Evolutionary conservation across 2,797 vertebrate species (phyloP), one percentile per base, ranked within the genome.

Genomic region (Rhodeus uyekii): DNA sequence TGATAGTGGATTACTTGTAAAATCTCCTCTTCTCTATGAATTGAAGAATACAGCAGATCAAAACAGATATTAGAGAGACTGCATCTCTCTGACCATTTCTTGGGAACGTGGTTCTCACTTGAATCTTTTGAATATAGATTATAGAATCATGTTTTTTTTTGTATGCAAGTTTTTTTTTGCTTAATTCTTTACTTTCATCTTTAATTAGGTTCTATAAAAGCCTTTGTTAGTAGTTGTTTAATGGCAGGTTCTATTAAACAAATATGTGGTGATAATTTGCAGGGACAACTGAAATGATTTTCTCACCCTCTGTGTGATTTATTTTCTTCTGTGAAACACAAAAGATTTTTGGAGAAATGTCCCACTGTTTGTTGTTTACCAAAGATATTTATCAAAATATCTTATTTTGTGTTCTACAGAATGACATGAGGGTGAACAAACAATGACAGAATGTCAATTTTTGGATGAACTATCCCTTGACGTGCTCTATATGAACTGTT

Each of bases 21-120:
- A 50, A 78, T 50, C 19, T 74, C 36, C 36, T 60, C 55, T 63
- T 74, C 29, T 53, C n/a, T 65, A 32, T 53, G 34, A 73, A 81
- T 39, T 34, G 55, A 74, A 42, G 34, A 63, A 74, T 29, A 24
- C 42, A 27, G 32, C 60, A 65, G 69, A 81, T 81, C 24, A 61
- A 48, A 80, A 46, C n/a, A 36, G 67, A 63, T 61, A 72, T 72
- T 64, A n/a, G 32, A 81, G 16, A 74, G 13, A 42, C 27, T 10
- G 4, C 10, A 22, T 38, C 44, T 38, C 44, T 14, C n/a, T 64
- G 22, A 48, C 27, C 14, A 18, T 63, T 63, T 72, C 29, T 73
- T 63, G 13, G 14, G 22, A 38, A 36, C 48, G 32, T 63, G 29
- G 55, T 29, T 58, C 53, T 55, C 12, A 58, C 5, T n/a, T n/a